Evolutionary conservation across 2,888 invertebrate genomes (phyloP).

Genomic region (Lithosia quadra): DNA sequence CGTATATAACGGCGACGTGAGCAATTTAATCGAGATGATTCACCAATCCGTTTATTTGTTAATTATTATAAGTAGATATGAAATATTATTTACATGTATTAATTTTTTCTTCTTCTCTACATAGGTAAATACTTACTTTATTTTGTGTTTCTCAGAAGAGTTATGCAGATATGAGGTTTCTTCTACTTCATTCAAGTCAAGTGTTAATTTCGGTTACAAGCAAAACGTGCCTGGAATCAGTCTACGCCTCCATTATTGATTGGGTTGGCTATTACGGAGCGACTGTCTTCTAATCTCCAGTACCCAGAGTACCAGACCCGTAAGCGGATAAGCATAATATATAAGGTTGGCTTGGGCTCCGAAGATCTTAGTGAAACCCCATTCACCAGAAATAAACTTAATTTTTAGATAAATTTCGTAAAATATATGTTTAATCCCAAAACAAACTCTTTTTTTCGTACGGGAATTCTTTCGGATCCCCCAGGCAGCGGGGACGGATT

Average conservation of each 20-base stretch:
- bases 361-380: neutral
- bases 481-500: too few relatives aligned
- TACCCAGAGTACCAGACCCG: too few relatives aligned
- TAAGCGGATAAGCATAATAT: too few relatives aligned
- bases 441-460: too few relatives aligned
- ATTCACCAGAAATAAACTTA: too few relatives aligned
- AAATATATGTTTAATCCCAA: too few relatives aligned
- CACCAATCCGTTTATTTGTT: neutral
- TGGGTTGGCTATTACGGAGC: neutral
- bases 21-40: constrained; percentile 2
- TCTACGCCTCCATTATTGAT: neutral
- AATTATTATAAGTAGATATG: constrained; percentile 28
- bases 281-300: too few relatives aligned
- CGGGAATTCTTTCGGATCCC: too few relatives aligned
- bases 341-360: neutral
- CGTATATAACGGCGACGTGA: neutral
- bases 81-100: neutral
- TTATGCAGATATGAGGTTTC: too few relatives aligned
- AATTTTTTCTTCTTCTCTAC: neutral
- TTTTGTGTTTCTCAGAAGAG: neutral
- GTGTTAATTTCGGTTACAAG: neutral
- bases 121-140: neutral
- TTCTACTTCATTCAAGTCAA: neutral
- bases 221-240: neutral
- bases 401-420: too few relatives aligned